Base-by-base conservation (phyloP, 1,140 invertebrate genomes). In the Drosophila nasuta region DNA sequence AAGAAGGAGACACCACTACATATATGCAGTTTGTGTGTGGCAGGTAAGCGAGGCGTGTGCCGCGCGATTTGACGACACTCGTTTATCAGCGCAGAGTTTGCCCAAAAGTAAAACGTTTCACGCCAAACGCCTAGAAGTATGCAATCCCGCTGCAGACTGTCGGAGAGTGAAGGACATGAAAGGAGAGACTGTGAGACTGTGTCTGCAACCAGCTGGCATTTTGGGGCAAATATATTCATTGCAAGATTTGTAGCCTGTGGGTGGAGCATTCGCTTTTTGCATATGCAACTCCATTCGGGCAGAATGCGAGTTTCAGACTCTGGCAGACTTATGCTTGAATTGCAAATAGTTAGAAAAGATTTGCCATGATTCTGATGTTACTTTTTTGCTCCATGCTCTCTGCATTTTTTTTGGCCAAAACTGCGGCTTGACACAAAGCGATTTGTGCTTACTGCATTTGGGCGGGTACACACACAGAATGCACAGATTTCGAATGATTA, bases 321-420 rank as follows among this genome's bases (percentile, higher is more conserved):
- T 73, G 46, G 35, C 35, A 80, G 83, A 88, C 85, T 88, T 88
- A 88, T 88, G 85, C 85, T 85, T 88, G 85, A 88, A 88, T 88
- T 88, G 85, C 85, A 88, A 88, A 88, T 88, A 85, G 85, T 88
- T 88, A 89, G 77, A 85, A 88, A 79, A 88, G 85, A 88, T 89
- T 88, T 88, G 77, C 80, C 77, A 81, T 89, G 83, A 88, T 88
- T 88, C 75, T 64, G 70, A 68, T 71, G 85, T 70, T 64, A 75
- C 78, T 81, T 65, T 58, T 49, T 28, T 64, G 62, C 41, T 35
- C 11, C 33, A 5, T 5, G 33, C 33, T 33, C 33, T 7, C 33
- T 33, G 33, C 33, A 33, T 64, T 64, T 15, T 15, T n/a, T 17
- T 59, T 17, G 8, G 49, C 35, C 62, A 64, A 73, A 66, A 25